Evolutionary conservation across 1,140 invertebrate species (phyloP).

Genomic region (Drosophila persimilis): DNA sequence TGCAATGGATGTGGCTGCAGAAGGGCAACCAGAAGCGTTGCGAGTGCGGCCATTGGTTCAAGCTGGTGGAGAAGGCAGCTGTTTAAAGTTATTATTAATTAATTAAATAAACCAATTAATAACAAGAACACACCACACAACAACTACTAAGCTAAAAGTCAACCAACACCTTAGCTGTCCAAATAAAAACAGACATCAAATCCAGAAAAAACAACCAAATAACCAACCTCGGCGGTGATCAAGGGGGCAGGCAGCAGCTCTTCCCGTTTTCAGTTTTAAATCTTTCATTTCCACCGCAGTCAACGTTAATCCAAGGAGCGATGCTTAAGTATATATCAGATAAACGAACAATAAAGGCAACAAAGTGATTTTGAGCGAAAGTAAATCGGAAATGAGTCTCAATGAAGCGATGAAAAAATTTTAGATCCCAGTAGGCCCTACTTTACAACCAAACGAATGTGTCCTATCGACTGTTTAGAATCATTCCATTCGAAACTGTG

Average conservation of each 20-base stretch:
- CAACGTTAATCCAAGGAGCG: neutral
- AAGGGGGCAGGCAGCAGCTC: conserved; percentile 9
- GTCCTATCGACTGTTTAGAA: too few species aligned
- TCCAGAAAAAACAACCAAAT: conserved; percentile 38
- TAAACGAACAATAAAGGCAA: conserved; percentile 35
- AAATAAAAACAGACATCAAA: conserved; percentile 76
- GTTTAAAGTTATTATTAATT: conserved; percentile 85
- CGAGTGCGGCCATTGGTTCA: conserved; percentile 98
- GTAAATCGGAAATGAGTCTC: neutral
- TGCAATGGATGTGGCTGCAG: conserved; percentile 98
- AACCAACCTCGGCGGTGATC: neutral
- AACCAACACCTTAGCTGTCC: conserved; percentile 62
- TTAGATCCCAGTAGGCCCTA: neutral
- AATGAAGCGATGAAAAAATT: neutral
- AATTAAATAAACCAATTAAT: conserved; percentile 79
- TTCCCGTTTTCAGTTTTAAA: conserved; percentile 43
- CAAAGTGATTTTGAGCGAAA: conserved; percentile 33
- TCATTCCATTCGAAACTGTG: neutral
- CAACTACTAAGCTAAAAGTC: conserved; percentile 75
- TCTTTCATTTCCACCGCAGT: conserved; percentile 12
- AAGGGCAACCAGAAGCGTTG: conserved; percentile 94
- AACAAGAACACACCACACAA: conserved; percentile 57
- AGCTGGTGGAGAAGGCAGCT: conserved; percentile 90
- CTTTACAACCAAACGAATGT: neutral
- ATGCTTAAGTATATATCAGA: conserved; percentile 17